phyloP scores from a whole-genome alignment of 2,888 invertebrate genomes.

The Hydrotaea cyrtoneurina region DNA sequence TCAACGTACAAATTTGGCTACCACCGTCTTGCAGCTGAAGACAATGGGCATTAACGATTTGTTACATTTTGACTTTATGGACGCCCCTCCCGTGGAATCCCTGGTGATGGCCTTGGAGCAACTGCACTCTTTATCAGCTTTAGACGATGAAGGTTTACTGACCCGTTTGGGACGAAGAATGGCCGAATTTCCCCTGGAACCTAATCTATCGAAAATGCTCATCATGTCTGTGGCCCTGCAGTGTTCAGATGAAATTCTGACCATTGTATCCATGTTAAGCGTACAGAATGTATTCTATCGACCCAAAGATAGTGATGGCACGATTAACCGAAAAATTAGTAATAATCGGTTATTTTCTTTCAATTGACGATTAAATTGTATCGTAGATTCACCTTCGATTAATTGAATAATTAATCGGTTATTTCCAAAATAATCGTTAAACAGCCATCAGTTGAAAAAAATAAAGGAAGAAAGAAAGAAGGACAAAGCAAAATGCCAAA shows the following conservation, averaged over 20 bases:
- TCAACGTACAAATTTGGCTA: slow-evolving; percentile 98
- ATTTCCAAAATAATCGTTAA: too few relatives aligned
- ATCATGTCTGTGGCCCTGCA: slow-evolving; percentile 99
- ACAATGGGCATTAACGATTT: slow-evolving; percentile 99
- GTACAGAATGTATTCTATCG: slow-evolving; percentile 99
- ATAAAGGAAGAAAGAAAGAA: too few relatives aligned
- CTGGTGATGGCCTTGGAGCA: slow-evolving; percentile 98
- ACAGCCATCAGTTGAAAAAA: too few relatives aligned
- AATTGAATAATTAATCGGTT: too few relatives aligned
- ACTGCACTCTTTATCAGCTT: slow-evolving; percentile 96
- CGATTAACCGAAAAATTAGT: too few relatives aligned
- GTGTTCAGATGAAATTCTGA: slow-evolving; percentile 98
- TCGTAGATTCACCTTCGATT: too few relatives aligned
- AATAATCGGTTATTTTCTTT: too few relatives aligned
- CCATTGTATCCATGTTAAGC: slow-evolving; percentile 99
- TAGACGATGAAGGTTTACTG: slow-evolving; percentile 95
- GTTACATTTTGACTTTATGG: slow-evolving; percentile 99
- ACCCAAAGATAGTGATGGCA: slow-evolving; percentile 96
- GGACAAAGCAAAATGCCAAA: too few relatives aligned
- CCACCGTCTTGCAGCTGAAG: slow-evolving; percentile 95
- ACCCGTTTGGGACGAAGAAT: slow-evolving; percentile 92
- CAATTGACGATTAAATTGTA: too few relatives aligned
- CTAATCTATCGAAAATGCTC: slow-evolving; percentile 98
- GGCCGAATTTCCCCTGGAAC: slow-evolving; percentile 99
- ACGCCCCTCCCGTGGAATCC: slow-evolving; percentile 98